Evolutionary conservation across 2,113 vertebrate genomes (phyloP).

Genomic region (Phalacrocorax carbo): DNA sequence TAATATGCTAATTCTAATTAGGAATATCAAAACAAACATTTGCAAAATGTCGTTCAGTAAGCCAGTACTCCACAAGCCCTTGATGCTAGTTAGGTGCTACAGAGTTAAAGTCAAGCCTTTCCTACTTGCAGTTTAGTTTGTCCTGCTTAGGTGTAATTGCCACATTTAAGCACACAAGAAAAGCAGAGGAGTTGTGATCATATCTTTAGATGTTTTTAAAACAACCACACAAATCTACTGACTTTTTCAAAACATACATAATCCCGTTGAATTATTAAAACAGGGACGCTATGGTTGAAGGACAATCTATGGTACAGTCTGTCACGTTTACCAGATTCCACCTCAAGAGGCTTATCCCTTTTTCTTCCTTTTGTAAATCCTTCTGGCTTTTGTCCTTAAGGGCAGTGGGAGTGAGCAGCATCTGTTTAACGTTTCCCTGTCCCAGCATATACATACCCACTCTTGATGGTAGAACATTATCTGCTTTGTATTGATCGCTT

Average conservation of each 20-base stretch:
- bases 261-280: not conserved
- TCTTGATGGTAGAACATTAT: fast-evolving
- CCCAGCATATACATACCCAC: not conserved
- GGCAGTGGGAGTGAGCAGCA: not conserved
- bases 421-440: not conserved
- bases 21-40: constrained; percentile 34
- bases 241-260: not conserved
- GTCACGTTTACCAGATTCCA: not conserved
- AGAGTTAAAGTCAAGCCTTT: not conserved
- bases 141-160: not conserved
- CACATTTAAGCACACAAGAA: not conserved
- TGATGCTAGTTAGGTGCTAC: not conserved
- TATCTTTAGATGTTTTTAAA: not conserved
- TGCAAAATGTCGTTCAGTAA: not conserved
- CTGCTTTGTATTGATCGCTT: not conserved
- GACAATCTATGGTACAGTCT: not conserved
- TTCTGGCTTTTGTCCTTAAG: not conserved
- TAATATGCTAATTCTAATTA: constrained; percentile 22
- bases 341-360: fast-evolving
- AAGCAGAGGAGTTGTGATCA: not conserved
- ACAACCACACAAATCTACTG: not conserved
- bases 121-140: not conserved
- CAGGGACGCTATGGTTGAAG: not conserved
- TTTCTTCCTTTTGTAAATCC: not conserved
- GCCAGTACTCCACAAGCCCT: not conserved